Percentiles rank a stretch among this genome's conserved stretches.
Conservation (phyloP, 2,797 vertebrate species). For the Sphenodon punctatus region DNA sequence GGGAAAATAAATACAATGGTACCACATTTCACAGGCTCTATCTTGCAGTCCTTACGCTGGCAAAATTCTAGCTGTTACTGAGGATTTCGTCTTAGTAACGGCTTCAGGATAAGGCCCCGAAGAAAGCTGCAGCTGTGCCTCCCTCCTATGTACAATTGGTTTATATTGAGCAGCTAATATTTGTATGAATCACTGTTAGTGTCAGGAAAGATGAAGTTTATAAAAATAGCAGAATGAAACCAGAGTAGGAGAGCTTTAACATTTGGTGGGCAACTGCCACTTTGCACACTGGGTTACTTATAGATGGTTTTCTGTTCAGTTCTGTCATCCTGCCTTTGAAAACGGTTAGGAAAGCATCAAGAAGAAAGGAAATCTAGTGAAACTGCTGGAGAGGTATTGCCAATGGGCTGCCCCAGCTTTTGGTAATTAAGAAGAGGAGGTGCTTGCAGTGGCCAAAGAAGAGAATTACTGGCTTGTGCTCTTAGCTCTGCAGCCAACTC, state of each 20-base stretch:
- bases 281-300: conserved; percentile 51
- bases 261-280: conserved; percentile 54
- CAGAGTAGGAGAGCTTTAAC: conserved; percentile 28
- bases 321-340: conserved; percentile 62
- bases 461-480: not conserved
- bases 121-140: conserved; percentile 27
- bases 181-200: conserved; percentile 67
- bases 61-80: not conserved
- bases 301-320: conserved; percentile 58
- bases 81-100: not conserved
- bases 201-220: conserved; percentile 54
- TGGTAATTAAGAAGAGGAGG: not conserved
- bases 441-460: not conserved
- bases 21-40: not conserved
- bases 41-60: not conserved
- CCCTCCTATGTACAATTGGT: conserved; percentile 33
- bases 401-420: not conserved
- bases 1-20: too few relatives aligned
- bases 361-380: not conserved
- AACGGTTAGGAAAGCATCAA: conserved; percentile 55
- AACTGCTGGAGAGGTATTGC: conserved; percentile 6
- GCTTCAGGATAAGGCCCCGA: conserved; percentile 1
- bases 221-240: conserved; percentile 53
- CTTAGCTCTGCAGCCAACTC: not conserved
- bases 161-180: conserved; percentile 62